A percentile compares a stretch with the other conserved stretches of the same genome.
Conservation (phyloP, 2,113 vertebrate species). For the Hylia prasina region DNA sequence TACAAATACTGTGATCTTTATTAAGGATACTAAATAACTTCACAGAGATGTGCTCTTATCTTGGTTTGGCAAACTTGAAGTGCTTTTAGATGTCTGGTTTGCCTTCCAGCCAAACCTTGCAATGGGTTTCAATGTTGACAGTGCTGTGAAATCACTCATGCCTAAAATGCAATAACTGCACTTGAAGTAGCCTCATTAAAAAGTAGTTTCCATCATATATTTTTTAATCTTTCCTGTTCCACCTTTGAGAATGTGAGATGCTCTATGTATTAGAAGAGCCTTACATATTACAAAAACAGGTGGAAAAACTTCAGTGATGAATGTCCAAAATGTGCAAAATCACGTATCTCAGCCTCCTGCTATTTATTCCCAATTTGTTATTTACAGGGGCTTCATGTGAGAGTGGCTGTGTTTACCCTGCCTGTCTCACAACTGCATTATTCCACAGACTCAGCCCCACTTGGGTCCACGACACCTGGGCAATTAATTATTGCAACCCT, state of each 20-base stretch:
- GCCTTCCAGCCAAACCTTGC: constrained; percentile 37
- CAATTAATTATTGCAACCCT: background rate
- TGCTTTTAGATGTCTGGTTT: constrained; percentile 54
- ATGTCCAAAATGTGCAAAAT: background rate
- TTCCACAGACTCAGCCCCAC: background rate
- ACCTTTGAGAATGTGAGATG: background rate
- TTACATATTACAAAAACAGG: background rate
- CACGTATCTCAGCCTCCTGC: background rate
- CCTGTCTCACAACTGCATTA: background rate
- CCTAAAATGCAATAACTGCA: constrained; percentile 43
- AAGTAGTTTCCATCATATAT: constrained; percentile 12
- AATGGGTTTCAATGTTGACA: constrained; percentile 38
- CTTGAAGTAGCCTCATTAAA: constrained; percentile 31
- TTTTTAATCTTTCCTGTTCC: constrained; percentile 27
- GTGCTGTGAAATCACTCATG: constrained; percentile 37
- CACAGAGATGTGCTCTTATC: constrained; percentile 58
- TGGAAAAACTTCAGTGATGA: background rate
- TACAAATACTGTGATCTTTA: constrained; percentile 53
- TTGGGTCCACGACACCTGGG: background rate
- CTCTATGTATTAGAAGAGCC: background rate
- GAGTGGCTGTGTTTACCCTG: background rate
- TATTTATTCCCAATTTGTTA: background rate
- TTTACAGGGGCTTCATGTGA: background rate
- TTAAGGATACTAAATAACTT: constrained; percentile 57
- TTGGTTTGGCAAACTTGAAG: constrained; percentile 59